Conservation (phyloP, 2,113 vertebrate species). For the Genyomyrus donnyi region DNA sequence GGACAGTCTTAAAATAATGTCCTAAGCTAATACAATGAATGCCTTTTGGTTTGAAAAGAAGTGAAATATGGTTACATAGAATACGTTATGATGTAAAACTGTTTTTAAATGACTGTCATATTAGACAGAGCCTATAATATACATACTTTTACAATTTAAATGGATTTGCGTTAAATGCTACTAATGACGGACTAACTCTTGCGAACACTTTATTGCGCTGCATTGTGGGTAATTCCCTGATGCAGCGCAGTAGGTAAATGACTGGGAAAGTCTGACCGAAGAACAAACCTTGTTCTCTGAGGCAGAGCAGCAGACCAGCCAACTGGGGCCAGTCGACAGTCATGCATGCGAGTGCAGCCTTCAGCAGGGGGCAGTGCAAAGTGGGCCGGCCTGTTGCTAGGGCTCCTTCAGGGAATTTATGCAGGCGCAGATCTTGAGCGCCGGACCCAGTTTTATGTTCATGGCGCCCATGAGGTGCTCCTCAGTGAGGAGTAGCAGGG, state of each 20-base stretch:
- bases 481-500: constrained; percentile 84
- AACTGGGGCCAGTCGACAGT: neutral
- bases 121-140: constrained; percentile 5
- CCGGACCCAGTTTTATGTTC: constrained; percentile 90
- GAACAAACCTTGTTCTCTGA: constrained; percentile 1
- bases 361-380: neutral
- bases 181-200: neutral
- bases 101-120: neutral
- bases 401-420: constrained; percentile 81
- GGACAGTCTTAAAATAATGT: neutral
- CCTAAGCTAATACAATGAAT: neutral
- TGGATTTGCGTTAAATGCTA: neutral
- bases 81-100: neutral
- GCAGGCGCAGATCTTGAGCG: constrained; percentile 84
- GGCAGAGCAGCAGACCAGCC: neutral
- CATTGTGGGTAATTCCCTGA: neutral
- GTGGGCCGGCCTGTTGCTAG: constrained; percentile 39
- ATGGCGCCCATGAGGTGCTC: constrained; percentile 90
- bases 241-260: neutral
- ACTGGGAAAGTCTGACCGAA: neutral
- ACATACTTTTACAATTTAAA: constrained; percentile 6
- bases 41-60: constrained; percentile 3
- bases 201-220: neutral
- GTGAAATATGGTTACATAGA: neutral
- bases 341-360: neutral